Evolutionary conservation across 2,888 invertebrate genomes (phyloP).

Genomic region (Troides oblongomaculatus): DNA sequence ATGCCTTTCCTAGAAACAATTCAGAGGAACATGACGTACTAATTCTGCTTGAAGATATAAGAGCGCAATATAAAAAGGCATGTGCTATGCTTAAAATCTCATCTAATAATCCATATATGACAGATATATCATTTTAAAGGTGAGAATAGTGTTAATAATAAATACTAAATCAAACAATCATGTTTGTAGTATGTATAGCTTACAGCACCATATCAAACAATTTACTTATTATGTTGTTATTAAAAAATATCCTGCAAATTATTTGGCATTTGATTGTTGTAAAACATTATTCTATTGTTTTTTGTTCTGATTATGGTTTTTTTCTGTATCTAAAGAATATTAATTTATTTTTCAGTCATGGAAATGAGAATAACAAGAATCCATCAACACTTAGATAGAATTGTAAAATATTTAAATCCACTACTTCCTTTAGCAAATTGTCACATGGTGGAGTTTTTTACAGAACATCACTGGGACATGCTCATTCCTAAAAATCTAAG

Average conservation of each 20-base stretch:
- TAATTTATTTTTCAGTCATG: constrained; percentile 39
- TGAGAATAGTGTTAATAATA: no score
- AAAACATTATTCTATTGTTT: no score
- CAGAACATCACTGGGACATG: constrained; percentile 82
- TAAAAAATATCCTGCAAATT: no score
- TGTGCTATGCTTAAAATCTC: constrained; percentile 84
- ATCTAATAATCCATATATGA: constrained; percentile 76
- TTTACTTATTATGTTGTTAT: no score
- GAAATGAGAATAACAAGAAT: constrained; percentile 46
- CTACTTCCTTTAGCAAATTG: constrained; percentile 84
- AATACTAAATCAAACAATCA: no score
- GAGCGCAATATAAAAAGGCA: constrained; percentile 84
- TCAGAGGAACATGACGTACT: constrained; percentile 83
- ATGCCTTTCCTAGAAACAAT: constrained; percentile 83
- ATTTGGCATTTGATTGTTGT: no score
- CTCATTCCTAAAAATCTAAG: constrained; percentile 79
- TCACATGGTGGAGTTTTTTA: constrained; percentile 85
- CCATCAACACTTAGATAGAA: constrained; percentile 64
- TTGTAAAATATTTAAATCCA: constrained; percentile 79
- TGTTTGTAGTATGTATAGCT: no score
- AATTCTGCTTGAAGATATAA: constrained; percentile 80
- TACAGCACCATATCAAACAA: no score
- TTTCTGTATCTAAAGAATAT: no score
- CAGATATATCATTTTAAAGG: constrained; percentile 80
- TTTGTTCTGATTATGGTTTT: no score